phyloP scores from a whole-genome alignment of 2,888 invertebrate genomes.

The Temnothorax ravouxi region DNA sequence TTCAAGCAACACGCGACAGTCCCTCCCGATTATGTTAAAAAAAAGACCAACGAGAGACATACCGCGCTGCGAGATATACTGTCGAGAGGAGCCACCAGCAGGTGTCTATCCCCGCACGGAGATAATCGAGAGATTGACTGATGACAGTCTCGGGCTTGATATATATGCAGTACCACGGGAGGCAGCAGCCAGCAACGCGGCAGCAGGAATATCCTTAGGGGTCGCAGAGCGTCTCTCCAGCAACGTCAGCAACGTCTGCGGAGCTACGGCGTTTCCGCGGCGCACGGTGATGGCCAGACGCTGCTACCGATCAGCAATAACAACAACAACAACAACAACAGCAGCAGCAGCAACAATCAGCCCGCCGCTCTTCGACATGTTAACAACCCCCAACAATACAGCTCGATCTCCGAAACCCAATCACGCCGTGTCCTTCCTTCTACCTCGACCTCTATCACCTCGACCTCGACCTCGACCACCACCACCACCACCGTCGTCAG shows the following conservation, averaged over 20 bases:
- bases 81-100: constrained; percentile 49
- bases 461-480: constrained; percentile 72
- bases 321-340: constrained; percentile 74
- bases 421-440: constrained; percentile 65
- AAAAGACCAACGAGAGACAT: constrained; percentile 56
- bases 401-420: constrained; percentile 66
- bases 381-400: constrained; percentile 70
- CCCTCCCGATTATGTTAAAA: constrained; percentile 43
- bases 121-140: constrained; percentile 58
- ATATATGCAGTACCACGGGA: constrained; percentile 81
- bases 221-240: constrained; percentile 78
- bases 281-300: constrained; percentile 84
- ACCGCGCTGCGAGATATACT: constrained; percentile 48
- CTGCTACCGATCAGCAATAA: constrained; percentile 82
- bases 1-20: constrained; percentile 19
- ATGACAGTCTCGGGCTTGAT: constrained; percentile 78
- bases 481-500: constrained; percentile 77
- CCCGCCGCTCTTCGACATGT: constrained; percentile 67
- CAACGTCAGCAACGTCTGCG: constrained; percentile 82
- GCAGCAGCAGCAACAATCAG: constrained; percentile 69
- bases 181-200: constrained; percentile 67
- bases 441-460: constrained; percentile 58
- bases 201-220: constrained; percentile 58
- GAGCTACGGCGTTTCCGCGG: constrained; percentile 83
- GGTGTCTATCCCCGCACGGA: constrained; percentile 36